These are phyloP conservation scores for Paraescarpia echinospica DNA, from an alignment of 1,140 invertebrate genomes.

Conservation along the genomic window DNA sequence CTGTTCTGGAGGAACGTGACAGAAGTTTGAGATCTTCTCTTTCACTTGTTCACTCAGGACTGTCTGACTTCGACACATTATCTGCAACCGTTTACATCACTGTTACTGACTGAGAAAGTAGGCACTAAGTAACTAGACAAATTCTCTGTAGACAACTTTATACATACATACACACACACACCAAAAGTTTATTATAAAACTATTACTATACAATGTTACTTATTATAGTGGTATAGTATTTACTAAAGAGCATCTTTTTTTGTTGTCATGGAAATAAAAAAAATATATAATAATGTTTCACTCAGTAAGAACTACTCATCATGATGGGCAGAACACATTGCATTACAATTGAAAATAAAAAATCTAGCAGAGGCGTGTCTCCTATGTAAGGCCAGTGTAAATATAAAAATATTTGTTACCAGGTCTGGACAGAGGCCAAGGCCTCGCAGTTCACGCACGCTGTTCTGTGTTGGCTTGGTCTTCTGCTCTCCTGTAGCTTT, in stretches of 20 bases:
- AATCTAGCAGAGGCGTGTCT: not conserved
- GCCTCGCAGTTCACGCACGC: slow-evolving; percentile 86
- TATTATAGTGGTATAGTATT: too few species aligned
- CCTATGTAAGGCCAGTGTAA: not conserved
- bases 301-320: too few species aligned
- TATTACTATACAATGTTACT: too few species aligned
- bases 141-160: too few species aligned
- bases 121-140: too few species aligned
- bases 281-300: too few species aligned
- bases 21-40: slow-evolving; percentile 96
- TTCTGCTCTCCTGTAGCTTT: slow-evolving; percentile 92
- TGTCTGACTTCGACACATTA: slow-evolving; percentile 89
- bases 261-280: too few species aligned
- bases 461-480: slow-evolving; percentile 97
- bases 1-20: slow-evolving; percentile 90
- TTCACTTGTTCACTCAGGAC: slow-evolving; percentile 79
- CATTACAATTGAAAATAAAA: too few species aligned
- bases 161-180: too few species aligned
- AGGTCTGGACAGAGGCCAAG: slow-evolving; percentile 94
- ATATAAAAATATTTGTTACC: slow-evolving; percentile 42
- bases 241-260: too few species aligned
- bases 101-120: not conserved
- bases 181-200: too few species aligned
- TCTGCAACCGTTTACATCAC: slow-evolving; percentile 55
- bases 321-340: too few species aligned